Evolutionary conservation across 2,797 vertebrate genomes (phyloP).

Genomic region (Anableps anableps): DNA sequence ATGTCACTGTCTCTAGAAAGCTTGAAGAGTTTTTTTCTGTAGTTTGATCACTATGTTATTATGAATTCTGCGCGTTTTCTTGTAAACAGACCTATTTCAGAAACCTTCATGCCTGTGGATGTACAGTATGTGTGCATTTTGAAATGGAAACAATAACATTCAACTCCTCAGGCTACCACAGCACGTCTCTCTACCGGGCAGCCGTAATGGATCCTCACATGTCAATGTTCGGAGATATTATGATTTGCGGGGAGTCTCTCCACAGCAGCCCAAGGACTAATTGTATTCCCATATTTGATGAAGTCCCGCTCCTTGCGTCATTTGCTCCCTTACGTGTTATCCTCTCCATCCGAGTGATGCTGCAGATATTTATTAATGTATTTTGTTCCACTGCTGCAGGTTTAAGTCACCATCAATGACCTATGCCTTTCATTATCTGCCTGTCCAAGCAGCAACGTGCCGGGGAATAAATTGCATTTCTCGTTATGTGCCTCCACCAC

Average conservation of each 20-base stretch:
- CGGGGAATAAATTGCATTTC: constrained; percentile 98
- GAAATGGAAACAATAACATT: constrained; percentile 44
- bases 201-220: constrained; percentile 78
- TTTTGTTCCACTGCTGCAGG: constrained; percentile 92
- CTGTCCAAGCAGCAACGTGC: constrained; percentile 94
- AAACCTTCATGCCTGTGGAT: background rate
- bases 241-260: constrained; percentile 75
- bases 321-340: constrained; percentile 78
- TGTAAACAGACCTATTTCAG: constrained; percentile 9
- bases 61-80: background rate
- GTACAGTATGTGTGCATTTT: constrained; percentile 22
- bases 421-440: constrained; percentile 99
- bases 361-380: constrained; percentile 93
- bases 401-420: constrained; percentile 98
- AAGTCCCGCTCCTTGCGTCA: constrained; percentile 69
- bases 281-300: constrained; percentile 77
- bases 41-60: background rate
- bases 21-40: background rate
- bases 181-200: constrained; percentile 45
- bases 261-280: constrained; percentile 71
- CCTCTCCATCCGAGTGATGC: constrained; percentile 90
- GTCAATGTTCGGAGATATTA: constrained; percentile 81
- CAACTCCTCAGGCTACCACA: constrained; percentile 21
- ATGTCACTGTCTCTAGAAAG: background rate
- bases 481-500: constrained; percentile 87